Percentiles rank a stretch among this genome's conserved stretches.
phyloP scores from a whole-genome alignment of 2,888 invertebrate genomes.

The Eremobia ochroleuca region DNA sequence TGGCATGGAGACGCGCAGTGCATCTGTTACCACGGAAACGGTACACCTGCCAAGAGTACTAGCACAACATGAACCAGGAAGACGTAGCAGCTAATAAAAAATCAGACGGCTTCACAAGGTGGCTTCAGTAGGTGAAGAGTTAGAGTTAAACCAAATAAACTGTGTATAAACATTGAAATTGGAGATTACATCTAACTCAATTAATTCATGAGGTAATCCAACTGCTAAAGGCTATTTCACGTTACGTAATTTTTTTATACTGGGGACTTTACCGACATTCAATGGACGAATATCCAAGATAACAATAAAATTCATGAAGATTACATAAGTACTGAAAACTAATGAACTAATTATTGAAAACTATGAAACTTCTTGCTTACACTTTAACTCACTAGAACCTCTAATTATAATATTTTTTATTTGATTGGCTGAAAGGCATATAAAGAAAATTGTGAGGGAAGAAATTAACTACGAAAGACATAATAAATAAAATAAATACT shows the following conservation, averaged over 20 bases:
- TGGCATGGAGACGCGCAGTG: neutral
- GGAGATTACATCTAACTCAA: neutral
- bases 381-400: neutral
- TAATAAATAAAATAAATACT: too few species aligned
- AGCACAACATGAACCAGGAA: neutral
- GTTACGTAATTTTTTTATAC: neutral
- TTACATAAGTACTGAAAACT: neutral
- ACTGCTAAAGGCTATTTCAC: neutral
- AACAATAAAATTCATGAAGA: neutral
- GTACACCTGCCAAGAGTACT: slow-evolving; percentile 13
- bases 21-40: neutral
- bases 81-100: neutral
- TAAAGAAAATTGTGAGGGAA: neutral
- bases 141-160: neutral
- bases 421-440: neutral
- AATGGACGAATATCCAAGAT: neutral
- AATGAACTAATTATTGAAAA: neutral
- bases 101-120: neutral
- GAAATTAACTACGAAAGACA: too few species aligned
- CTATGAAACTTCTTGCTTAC: neutral
- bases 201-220: neutral
- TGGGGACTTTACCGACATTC: too few species aligned
- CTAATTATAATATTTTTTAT: too few species aligned
- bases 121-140: neutral
- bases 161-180: neutral